Percentiles rank a stretch among this genome's conserved stretches.
phyloP scores from a whole-genome alignment of 92 coral and sea anemone genomes.

The Muricea muricata region DNA sequence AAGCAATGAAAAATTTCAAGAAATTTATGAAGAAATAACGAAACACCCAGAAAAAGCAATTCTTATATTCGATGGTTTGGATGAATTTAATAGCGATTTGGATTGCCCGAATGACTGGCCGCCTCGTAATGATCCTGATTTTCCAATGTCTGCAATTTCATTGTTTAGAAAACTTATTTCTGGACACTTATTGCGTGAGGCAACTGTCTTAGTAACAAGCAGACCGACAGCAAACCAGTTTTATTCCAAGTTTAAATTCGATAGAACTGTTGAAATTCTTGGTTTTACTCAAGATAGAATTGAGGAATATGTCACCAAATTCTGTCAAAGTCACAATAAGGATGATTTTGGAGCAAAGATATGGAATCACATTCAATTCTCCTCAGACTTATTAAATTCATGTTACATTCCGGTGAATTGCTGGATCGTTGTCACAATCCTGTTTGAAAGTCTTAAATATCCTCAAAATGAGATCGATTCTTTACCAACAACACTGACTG shows the following conservation, averaged over 20 bases:
- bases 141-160: slow-evolving; percentile 36
- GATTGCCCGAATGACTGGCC: slow-evolving; percentile 15
- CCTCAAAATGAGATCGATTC: neutral
- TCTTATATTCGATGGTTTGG: slow-evolving; percentile 70
- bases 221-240: slow-evolving; percentile 55
- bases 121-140: neutral
- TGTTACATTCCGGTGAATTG: slow-evolving; percentile 71
- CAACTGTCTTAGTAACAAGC: slow-evolving; percentile 61
- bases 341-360: neutral
- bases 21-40: slow-evolving; percentile 21
- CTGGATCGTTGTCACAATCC: slow-evolving; percentile 42
- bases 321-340: neutral
- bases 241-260: slow-evolving; percentile 14
- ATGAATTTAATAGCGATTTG: slow-evolving; percentile 44
- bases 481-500: neutral
- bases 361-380: slow-evolving; percentile 38
- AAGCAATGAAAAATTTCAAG: slow-evolving; percentile 8
- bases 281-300: slow-evolving; percentile 62
- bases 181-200: slow-evolving; percentile 49
- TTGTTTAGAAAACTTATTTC: slow-evolving; percentile 47
- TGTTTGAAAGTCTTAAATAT: neutral
- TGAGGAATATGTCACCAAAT: slow-evolving; percentile 44
- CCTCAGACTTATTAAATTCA: slow-evolving; percentile 37
- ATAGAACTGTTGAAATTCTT: slow-evolving; percentile 59
- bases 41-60: slow-evolving; percentile 41